A percentile compares a stretch with the other conserved stretches of the same genome.
These are phyloP conservation scores for Otolemur crassicaudatus DNA, from an alignment of 2,797 vertebrate species.

Conservation along the genomic window DNA sequence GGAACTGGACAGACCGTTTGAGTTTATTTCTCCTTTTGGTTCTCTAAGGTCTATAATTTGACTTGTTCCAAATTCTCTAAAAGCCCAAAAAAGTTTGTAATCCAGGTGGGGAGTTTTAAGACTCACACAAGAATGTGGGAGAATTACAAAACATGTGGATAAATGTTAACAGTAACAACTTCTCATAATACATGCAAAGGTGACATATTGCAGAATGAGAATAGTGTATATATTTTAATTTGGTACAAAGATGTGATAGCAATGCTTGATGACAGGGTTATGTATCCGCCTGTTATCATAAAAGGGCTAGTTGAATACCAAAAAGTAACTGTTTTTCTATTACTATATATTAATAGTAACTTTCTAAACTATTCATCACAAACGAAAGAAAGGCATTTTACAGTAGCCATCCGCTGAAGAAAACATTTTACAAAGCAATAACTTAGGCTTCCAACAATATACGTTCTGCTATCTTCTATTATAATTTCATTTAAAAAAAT, in stretches of 20 bases:
- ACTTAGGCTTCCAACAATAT: background rate
- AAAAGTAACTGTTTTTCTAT: background rate
- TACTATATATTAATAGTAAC: background rate
- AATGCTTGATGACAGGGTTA: background rate
- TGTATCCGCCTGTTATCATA: background rate
- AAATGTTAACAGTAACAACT: background rate
- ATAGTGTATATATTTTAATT: background rate
- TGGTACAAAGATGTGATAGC: background rate
- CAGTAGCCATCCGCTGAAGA: background rate
- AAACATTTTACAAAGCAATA: conserved; percentile 40
- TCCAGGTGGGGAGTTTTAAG: background rate
- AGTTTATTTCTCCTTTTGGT: background rate
- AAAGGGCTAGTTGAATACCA: background rate
- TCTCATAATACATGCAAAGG: background rate
- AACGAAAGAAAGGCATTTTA: background rate
- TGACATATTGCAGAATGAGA: background rate
- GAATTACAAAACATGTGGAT: background rate
- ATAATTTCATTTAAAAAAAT: background rate
- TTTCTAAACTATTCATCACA: conserved; percentile 40
- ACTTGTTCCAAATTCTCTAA: background rate
- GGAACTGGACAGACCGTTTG: background rate
- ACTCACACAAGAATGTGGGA: background rate
- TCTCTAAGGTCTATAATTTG: background rate
- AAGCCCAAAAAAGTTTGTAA: background rate
- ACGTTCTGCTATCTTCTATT: background rate